Percentiles rank a stretch among this genome's conserved stretches.
phyloP scores from a whole-genome alignment of 1,140 invertebrate species.

The Notospermus geniculatus region DNA sequence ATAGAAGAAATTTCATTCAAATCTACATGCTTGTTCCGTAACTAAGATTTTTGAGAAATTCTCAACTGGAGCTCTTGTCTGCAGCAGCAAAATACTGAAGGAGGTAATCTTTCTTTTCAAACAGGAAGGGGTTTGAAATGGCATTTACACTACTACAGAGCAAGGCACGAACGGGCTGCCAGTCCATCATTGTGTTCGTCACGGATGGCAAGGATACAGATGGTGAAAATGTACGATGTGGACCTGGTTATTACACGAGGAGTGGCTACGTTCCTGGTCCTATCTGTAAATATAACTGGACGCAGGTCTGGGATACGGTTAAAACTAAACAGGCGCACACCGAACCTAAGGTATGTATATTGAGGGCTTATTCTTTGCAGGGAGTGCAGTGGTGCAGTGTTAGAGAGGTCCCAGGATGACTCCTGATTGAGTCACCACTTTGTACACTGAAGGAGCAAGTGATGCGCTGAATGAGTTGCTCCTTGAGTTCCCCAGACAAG shows the following conservation, averaged over 20 bases:
- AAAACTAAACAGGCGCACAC: slow-evolving; percentile 42
- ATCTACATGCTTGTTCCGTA: slow-evolving; percentile 1
- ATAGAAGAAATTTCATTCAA: not conserved
- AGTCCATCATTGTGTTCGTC: slow-evolving; percentile 55
- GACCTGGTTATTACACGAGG: slow-evolving; percentile 57
- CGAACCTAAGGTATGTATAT: slow-evolving; percentile 32
- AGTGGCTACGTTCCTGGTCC: slow-evolving; percentile 59
- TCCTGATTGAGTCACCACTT: no score
- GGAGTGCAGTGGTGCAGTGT: no score
- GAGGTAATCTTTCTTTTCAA: slow-evolving; percentile 8
- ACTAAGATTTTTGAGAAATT: not conserved
- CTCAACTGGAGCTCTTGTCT: not conserved
- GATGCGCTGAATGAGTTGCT: no score
- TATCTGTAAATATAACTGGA: slow-evolving; percentile 58
- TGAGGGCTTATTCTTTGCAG: no score
- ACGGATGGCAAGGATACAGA: slow-evolving; percentile 57
- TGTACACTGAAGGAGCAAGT: no score
- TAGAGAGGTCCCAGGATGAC: no score
- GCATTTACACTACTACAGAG: slow-evolving; percentile 52
- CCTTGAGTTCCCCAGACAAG: no score
- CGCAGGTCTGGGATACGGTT: slow-evolving; percentile 51
- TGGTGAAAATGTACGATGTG: slow-evolving; percentile 57
- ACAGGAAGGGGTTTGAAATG: slow-evolving; percentile 53
- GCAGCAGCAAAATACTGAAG: not conserved
- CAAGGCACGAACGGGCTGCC: slow-evolving; percentile 53